phyloP scores from a whole-genome alignment of 1,140 invertebrate genomes.

The Drosophila virilis region DNA sequence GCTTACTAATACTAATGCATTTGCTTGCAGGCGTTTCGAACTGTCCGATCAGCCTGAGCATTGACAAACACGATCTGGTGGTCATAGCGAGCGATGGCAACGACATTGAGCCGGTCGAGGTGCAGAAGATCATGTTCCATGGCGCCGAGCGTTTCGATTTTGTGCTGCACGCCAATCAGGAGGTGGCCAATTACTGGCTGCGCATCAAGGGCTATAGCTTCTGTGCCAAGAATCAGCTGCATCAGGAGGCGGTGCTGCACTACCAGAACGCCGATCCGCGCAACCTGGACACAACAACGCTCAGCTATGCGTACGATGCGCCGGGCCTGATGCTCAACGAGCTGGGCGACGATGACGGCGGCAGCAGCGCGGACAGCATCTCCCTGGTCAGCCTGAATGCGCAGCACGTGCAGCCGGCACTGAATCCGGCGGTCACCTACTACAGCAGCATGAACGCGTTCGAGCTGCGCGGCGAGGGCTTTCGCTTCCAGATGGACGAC shows the following conservation, averaged over 20 bases:
- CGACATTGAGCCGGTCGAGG: conserved; percentile 87
- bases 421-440: conserved; percentile 50
- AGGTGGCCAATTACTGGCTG: conserved; percentile 87
- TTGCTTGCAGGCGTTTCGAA: conserved; percentile 86
- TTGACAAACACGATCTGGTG: conserved; percentile 89
- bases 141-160: conserved; percentile 91
- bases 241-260: conserved; percentile 76
- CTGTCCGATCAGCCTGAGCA: conserved; percentile 89
- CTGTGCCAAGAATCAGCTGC: conserved; percentile 68
- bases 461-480: conserved; percentile 52
- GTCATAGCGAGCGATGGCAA: conserved; percentile 92
- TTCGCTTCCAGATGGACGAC: conserved; percentile 80
- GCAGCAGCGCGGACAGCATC: conserved; percentile 38
- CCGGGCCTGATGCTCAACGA: conserved; percentile 64
- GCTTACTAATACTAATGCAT: background rate
- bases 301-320: conserved; percentile 70
- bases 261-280: conserved; percentile 64
- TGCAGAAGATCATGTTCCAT: conserved; percentile 87
- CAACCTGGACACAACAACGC: conserved; percentile 44
- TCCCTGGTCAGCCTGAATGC: conserved; percentile 62
- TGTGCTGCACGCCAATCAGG: conserved; percentile 88
- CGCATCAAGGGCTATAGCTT: conserved; percentile 78
- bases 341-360: conserved; percentile 53
- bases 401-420: conserved; percentile 26
- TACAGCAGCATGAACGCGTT: conserved; percentile 77